Evolutionary conservation across 30 jellyfish, hydroid and myxozoan genomes (phyloP), one percentile per base, ranked within the genome.

Genomic region (Turritopsis rubra): DNA sequence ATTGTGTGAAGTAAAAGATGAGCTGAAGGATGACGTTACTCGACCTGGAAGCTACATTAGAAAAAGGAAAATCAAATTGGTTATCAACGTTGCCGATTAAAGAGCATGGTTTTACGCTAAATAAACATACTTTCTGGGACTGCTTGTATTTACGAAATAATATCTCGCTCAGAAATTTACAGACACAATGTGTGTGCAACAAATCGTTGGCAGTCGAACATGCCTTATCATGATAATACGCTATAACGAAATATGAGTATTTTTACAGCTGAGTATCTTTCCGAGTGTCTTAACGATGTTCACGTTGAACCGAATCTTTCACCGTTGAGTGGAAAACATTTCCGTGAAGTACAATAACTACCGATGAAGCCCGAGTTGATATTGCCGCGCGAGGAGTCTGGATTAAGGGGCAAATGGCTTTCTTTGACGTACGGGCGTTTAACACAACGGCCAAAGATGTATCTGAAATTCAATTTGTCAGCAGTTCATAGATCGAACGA

Each of bases 181-280:
- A 18, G 21, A 23, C 21, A 23, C 73, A 23, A 60, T 60, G 73
- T 60, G 73, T 60, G 73, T 60, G 73, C 73, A 60, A 60, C 73
- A 23, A 60, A 60, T 29, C 1, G 80, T 72, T 72, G 19, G 18
- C 80, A 18, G 30, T 72, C 28, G 1, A 72, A 29, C 80, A 72
- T 72, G 80, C 80, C 80, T 29, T 72, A 25, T 19, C 80, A 25
- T 72, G 30, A 19, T 26, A 72, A 72, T 72, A 25, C 24, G 80
- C 30, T 29, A 72, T 26, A n/a, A 72, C 80, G 80, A 72, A 25
- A 72, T 72, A 21, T 18, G 80, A 21, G 30, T n/a, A n/a, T 18
- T 26, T 72, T 72, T 26, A 72, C 30, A 72, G 28, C 80, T 60
- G 73, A 60, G 19, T 23, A 18, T 60, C 73, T 60, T 60, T 60